Conservation (phyloP, 2,797 vertebrate species). For the Xyrichtys novacula region DNA sequence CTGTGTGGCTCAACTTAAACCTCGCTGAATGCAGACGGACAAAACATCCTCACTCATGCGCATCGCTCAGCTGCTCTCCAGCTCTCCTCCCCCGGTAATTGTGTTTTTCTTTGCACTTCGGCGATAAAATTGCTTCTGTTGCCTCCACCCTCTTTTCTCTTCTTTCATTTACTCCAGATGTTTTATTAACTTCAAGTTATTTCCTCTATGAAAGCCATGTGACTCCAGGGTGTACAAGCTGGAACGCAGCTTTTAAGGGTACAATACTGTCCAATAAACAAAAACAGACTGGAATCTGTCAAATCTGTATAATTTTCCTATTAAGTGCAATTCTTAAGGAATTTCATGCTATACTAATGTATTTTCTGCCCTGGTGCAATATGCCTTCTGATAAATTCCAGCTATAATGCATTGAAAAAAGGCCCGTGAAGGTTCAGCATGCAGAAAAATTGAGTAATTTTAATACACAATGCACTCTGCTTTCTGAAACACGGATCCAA, state of each 20-base stretch:
- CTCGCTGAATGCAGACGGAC: slow-evolving; percentile 41
- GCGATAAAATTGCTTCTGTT: slow-evolving; percentile 67
- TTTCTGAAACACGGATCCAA: slow-evolving; percentile 4
- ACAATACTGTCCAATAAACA: slow-evolving; percentile 8
- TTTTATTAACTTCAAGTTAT: slow-evolving; percentile 68
- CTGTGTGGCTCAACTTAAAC: slow-evolving; percentile 38
- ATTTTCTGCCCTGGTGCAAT: slow-evolving; percentile 1
- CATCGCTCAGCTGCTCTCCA: slow-evolving; percentile 56
- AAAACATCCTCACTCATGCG: slow-evolving; percentile 59
- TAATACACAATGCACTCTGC: slow-evolving; percentile 4
- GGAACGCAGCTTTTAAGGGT: slow-evolving; percentile 21
- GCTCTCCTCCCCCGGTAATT: slow-evolving; percentile 58
- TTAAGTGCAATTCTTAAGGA: slow-evolving; percentile 10
- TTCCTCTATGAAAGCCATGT: slow-evolving; percentile 37
- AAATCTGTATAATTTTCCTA: slow-evolving; percentile 15
- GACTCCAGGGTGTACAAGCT: slow-evolving; percentile 46
- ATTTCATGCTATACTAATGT: slow-evolving; percentile 2
- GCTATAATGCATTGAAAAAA: neutral
- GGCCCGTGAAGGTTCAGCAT: neutral
- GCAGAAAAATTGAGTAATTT: slow-evolving; percentile 18
- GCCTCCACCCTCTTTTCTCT: slow-evolving; percentile 36
- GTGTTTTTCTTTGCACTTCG: slow-evolving; percentile 68
- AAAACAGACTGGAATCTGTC: slow-evolving; percentile 7
- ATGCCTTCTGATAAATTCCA: slow-evolving; percentile 6
- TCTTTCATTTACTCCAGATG: slow-evolving; percentile 64